phyloP scores from a whole-genome alignment of 2,797 vertebrate genomes.

The Sebastes vulpes region DNA sequence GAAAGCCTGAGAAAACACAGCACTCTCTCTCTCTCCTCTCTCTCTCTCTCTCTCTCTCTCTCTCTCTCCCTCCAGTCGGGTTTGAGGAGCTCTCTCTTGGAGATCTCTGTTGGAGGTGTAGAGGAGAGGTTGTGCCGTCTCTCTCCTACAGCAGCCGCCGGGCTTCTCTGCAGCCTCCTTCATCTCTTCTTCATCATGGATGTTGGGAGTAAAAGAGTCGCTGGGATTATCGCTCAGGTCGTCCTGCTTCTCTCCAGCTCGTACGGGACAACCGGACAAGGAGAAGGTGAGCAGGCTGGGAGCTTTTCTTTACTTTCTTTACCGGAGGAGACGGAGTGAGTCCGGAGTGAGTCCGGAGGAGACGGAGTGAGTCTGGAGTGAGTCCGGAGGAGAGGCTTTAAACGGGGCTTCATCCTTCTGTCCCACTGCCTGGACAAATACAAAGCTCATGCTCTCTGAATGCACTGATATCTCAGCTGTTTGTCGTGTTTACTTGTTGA shows the following conservation, averaged over 20 bases:
- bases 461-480: not conserved
- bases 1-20: not conserved
- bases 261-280: slow-evolving; percentile 59
- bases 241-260: slow-evolving; percentile 42
- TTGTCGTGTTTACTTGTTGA: not conserved
- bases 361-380: not conserved
- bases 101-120: slow-evolving; percentile 54
- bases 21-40: not conserved
- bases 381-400: not conserved
- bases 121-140: slow-evolving; percentile 53
- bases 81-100: slow-evolving; percentile 47
- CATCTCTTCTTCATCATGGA: slow-evolving; percentile 45
- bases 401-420: not conserved
- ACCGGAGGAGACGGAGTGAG: too few species aligned
- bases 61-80: not conserved
- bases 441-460: not conserved
- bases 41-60: not conserved
- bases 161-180: slow-evolving; percentile 9
- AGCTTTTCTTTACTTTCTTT: not conserved
- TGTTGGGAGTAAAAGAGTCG: slow-evolving; percentile 36
- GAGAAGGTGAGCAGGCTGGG: slow-evolving; percentile 65
- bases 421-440: not conserved
- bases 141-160: slow-evolving; percentile 51
- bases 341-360: not conserved
- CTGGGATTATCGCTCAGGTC: slow-evolving; percentile 58